A percentile compares a stretch with the other conserved stretches of the same genome.
Evolutionary conservation across 2,888 invertebrate genomes (phyloP).

Genomic region (Synergus gifuensis): DNA sequence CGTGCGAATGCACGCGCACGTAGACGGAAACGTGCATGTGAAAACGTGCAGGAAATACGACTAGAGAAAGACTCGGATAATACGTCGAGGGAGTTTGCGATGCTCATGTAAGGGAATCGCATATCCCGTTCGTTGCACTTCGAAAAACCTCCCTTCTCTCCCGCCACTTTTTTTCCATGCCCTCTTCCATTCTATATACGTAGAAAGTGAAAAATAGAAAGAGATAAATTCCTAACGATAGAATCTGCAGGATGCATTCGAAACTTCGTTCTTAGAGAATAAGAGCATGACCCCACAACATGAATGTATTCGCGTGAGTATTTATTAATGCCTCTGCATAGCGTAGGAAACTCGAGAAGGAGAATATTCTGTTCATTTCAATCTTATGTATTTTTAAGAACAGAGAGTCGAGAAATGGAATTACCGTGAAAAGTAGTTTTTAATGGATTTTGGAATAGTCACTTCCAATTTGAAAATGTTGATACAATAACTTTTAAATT

Average conservation of each 20-base stretch:
- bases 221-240: slow-evolving; percentile 6
- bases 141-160: neutral
- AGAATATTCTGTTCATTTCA: slow-evolving; percentile 7
- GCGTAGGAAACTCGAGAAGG: neutral
- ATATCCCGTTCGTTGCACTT: slow-evolving; percentile 23
- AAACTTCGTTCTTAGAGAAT: neutral
- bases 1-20: slow-evolving; percentile 18
- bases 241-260: neutral
- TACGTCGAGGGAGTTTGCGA: slow-evolving; percentile 27
- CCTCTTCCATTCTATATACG: neutral
- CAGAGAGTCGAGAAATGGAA: neutral
- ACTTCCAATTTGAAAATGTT: neutral
- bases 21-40: neutral
- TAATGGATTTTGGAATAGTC: neutral
- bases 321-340: neutral
- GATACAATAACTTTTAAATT: neutral
- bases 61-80: slow-evolving; percentile 24
- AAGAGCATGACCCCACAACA: neutral
- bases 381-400: neutral
- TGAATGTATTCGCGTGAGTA: neutral
- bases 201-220: neutral
- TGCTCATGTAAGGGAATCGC: slow-evolving; percentile 27
- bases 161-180: neutral
- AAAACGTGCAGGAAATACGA: slow-evolving; percentile 15
- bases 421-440: too few species aligned